Evolutionary conservation across 2,888 invertebrate species (phyloP).

Genomic region (Onthophagus sagittarius): DNA sequence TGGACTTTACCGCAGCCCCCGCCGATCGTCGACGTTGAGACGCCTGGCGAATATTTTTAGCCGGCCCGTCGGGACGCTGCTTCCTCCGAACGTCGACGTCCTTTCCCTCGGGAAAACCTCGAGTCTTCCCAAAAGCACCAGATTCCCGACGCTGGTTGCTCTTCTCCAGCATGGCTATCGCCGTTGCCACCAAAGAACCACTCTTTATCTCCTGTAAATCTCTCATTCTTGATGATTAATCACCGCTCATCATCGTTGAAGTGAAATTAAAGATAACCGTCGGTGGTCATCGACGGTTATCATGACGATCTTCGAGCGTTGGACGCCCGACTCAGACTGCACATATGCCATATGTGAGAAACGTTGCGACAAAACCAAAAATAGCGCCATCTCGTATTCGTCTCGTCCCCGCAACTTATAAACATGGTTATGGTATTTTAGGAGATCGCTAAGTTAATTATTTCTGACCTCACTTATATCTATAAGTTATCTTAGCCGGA

Average conservation of each 20-base stretch:
- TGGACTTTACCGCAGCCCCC: slow-evolving; percentile 40
- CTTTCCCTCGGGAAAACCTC: slow-evolving; percentile 13
- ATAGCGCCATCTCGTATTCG: not conserved
- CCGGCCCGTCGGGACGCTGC: slow-evolving; percentile 16
- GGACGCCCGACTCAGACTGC: slow-evolving; percentile 5
- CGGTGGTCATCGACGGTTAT: slow-evolving; percentile 8
- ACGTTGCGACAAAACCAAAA: not conserved
- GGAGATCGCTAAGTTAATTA: not conserved
- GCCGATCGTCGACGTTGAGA: slow-evolving; percentile 25
- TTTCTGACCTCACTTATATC: not conserved
- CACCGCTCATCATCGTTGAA: slow-evolving; percentile 3
- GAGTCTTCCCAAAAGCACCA: not conserved
- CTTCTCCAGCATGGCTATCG: slow-evolving; percentile 51
- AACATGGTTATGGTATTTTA: slow-evolving; percentile 2
- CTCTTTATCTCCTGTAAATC: slow-evolving; percentile 9
- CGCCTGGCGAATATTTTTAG: slow-evolving; percentile 14
- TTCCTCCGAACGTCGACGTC: slow-evolving; percentile 12
- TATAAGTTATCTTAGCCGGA: not conserved
- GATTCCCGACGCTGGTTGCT: slow-evolving; percentile 31
- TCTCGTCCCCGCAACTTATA: slow-evolving; percentile 8
- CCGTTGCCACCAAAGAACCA: slow-evolving; percentile 58
- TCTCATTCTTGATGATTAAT: not conserved
- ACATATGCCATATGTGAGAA: slow-evolving; percentile 1
- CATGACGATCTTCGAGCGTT: slow-evolving; percentile 1
- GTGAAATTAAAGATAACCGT: slow-evolving; percentile 6